These are phyloP conservation scores for Masticophis lateralis DNA, from an alignment of 2,797 vertebrate species.

Conservation along the genomic window DNA sequence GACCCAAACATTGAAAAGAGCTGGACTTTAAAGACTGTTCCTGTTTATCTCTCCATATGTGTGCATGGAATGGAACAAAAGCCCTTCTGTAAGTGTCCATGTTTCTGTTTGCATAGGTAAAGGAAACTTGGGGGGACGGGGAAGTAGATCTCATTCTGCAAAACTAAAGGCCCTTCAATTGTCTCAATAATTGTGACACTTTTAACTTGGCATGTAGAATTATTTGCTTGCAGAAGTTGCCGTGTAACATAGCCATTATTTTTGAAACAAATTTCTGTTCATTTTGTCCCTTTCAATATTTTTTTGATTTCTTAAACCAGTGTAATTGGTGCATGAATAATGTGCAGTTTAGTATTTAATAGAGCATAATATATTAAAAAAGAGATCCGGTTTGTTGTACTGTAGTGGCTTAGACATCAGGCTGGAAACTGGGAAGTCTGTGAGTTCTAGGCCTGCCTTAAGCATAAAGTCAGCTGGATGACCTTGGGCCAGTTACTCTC, in stretches of 20 bases:
- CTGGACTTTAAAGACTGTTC: background rate
- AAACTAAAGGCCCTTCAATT: background rate
- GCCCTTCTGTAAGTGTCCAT: no score
- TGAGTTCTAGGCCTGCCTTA: background rate
- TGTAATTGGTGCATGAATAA: constrained; percentile 27
- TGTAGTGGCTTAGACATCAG: background rate
- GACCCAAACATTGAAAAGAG: background rate
- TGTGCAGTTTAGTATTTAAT: constrained; percentile 27
- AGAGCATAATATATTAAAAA: background rate
- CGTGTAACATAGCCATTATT: background rate
- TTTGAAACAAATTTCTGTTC: constrained; percentile 71
- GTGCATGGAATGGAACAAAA: background rate
- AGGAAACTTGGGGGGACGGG: background rate
- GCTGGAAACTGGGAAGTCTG: background rate
- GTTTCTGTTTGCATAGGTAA: background rate
- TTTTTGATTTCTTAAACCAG: constrained; percentile 38
- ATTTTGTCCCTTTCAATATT: constrained; percentile 59
- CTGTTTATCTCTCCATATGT: background rate
- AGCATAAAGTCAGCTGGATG: background rate
- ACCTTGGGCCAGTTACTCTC: background rate
- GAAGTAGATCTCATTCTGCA: background rate
- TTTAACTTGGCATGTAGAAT: background rate
- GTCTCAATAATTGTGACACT: background rate
- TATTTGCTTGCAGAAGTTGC: background rate
- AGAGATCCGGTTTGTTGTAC: background rate